These are phyloP conservation scores for Battus philenor DNA, from an alignment of 1,140 invertebrate genomes.

Conservation along the genomic window DNA sequence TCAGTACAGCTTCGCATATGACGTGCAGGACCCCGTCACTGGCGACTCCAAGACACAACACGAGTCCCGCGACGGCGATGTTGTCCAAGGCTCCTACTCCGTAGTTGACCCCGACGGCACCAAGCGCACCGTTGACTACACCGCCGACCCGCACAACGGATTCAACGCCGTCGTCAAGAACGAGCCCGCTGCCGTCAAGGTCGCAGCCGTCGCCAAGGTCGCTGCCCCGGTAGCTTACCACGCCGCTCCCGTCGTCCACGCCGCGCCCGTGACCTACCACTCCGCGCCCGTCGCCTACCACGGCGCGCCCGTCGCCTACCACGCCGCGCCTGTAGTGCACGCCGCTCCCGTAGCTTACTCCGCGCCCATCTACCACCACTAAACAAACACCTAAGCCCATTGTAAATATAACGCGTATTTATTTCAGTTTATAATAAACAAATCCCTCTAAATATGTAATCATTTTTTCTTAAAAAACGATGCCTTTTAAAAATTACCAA, in stretches of 20 bases:
- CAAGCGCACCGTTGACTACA: conserved; percentile 80
- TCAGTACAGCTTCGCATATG: conserved; percentile 79
- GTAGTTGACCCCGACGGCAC: conserved; percentile 80
- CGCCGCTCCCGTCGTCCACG: conserved; percentile 42
- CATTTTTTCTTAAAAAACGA: no score
- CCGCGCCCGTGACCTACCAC: conserved; percentile 69
- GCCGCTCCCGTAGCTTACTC: conserved; percentile 30
- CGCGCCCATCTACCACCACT: conserved; percentile 33
- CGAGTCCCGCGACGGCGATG: conserved; percentile 78
- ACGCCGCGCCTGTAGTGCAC: conserved; percentile 6
- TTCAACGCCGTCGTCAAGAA: conserved; percentile 73
- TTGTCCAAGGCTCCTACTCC: conserved; percentile 79
- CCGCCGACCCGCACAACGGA: conserved; percentile 74
- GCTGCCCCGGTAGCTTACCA: conserved; percentile 32
- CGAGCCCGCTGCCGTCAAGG: conserved; percentile 40
- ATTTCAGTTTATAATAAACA: no score
- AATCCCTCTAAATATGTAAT: no score
- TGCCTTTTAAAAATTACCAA: no score
- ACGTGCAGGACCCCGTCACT: conserved; percentile 78
- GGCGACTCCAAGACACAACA: conserved; percentile 81
- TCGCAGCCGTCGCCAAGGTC: conserved; percentile 33
- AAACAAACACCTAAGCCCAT: no score
- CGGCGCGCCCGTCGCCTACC: conserved; percentile 12
- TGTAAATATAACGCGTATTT: no score
- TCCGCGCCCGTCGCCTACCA: conserved; percentile 18